Evolutionary conservation across 2,888 invertebrate species (phyloP).

Genomic region (Liodrosophila aerea): DNA sequence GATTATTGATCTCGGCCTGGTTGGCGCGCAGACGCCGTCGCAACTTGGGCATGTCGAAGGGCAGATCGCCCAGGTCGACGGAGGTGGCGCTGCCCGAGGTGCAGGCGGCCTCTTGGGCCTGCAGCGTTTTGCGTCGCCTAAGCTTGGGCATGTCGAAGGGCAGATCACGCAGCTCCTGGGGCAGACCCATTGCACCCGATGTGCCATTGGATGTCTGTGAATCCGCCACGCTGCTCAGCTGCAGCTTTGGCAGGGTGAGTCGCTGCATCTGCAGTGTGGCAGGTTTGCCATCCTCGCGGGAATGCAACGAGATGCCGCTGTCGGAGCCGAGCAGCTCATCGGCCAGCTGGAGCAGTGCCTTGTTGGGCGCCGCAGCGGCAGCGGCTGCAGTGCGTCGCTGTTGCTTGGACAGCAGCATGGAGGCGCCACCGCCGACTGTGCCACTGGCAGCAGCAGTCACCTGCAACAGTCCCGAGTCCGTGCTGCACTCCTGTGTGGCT

Average conservation of each 20-base stretch:
- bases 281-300: slow-evolving; percentile 89
- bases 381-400: slow-evolving; percentile 20
- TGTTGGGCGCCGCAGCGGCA: slow-evolving; percentile 87
- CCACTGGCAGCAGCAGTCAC: slow-evolving; percentile 22
- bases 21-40: slow-evolving; percentile 88
- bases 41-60: slow-evolving; percentile 96
- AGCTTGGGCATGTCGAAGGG: slow-evolving; percentile 96
- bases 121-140: slow-evolving; percentile 87
- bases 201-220: slow-evolving; percentile 62
- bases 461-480: too few species aligned
- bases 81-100: slow-evolving; percentile 89
- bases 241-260: slow-evolving; percentile 83
- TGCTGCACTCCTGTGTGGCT: too few species aligned
- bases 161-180: slow-evolving; percentile 89
- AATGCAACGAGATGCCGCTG: slow-evolving; percentile 93
- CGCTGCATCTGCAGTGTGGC: slow-evolving; percentile 84
- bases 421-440: not conserved
- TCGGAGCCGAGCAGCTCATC: slow-evolving; percentile 93
- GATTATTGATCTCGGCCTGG: slow-evolving; percentile 79
- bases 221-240: slow-evolving; percentile 81
- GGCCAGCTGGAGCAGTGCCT: slow-evolving; percentile 84
- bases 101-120: slow-evolving; percentile 85
- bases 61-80: slow-evolving; percentile 91
- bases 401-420: slow-evolving; percentile 16
- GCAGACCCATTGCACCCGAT: slow-evolving; percentile 79